Conservation (phyloP, 2,797 vertebrate genomes). For the Thalassophryne amazonica region DNA sequence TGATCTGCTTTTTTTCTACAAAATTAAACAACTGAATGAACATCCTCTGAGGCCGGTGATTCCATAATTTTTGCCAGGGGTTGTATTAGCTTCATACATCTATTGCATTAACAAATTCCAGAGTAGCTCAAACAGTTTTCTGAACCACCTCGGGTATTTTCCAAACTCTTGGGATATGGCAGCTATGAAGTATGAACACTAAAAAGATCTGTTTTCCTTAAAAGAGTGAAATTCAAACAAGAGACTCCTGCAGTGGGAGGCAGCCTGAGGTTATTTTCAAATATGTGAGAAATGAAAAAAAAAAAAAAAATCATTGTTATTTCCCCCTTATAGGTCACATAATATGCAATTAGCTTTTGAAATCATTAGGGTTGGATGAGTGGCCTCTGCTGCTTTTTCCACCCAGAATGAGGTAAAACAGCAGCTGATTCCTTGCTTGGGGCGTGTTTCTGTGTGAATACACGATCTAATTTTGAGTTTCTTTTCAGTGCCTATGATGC, state of each 20-base stretch:
- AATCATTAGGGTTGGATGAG: conserved; percentile 29
- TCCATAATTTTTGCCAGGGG: too few species aligned
- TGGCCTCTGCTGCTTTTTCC: conserved; percentile 50
- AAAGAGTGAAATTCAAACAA: conserved; percentile 20
- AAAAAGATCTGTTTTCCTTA: background rate
- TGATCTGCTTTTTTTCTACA: too few species aligned
- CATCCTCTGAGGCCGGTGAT: too few species aligned
- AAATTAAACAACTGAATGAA: too few species aligned
- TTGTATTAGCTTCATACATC: too few species aligned
- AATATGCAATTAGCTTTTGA: conserved; percentile 63
- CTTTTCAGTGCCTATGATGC: conserved; percentile 4
- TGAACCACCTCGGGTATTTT: background rate
- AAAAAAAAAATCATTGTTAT: conserved; percentile 23
- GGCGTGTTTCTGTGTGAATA: conserved; percentile 44
- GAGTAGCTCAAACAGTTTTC: too few species aligned
- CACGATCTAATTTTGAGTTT: conserved; percentile 10
- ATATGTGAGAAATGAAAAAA: conserved; percentile 21
- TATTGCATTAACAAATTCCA: too few species aligned
- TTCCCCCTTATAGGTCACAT: conserved; percentile 43
- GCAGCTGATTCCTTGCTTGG: conserved; percentile 37
- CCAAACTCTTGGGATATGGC: background rate
- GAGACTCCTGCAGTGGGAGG: conserved; percentile 6
- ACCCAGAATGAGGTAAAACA: conserved; percentile 29
- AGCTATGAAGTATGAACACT: background rate
- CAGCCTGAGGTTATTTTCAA: conserved; percentile 33